These are phyloP conservation scores for Hippoglossus stenolepis DNA, from an alignment of 2,113 vertebrate species.

Conservation along the genomic window DNA sequence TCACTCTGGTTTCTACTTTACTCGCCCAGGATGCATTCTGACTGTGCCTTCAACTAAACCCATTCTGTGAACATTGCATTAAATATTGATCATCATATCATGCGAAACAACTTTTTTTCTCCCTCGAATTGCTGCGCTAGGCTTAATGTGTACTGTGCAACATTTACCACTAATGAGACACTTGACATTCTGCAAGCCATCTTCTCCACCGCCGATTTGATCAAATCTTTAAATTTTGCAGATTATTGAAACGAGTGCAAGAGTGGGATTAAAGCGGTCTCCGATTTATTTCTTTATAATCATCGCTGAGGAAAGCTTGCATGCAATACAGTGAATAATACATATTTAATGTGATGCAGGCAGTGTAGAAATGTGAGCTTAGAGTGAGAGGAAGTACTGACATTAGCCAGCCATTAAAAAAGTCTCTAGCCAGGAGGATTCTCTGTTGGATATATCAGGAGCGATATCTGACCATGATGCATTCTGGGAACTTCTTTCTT, in stretches of 20 bases:
- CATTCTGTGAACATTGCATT: slow-evolving; percentile 61
- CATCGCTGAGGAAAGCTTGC: slow-evolving; percentile 10
- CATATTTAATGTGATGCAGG: slow-evolving; percentile 15
- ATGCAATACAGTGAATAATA: slow-evolving; percentile 9
- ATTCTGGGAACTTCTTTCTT: slow-evolving; percentile 9
- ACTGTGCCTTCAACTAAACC: slow-evolving; percentile 30
- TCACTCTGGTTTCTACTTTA: slow-evolving; percentile 12
- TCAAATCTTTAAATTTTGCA: slow-evolving; percentile 46
- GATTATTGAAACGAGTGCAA: slow-evolving; percentile 36
- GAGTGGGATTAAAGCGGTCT: slow-evolving; percentile 10
- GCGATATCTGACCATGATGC: background rate
- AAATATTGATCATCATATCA: slow-evolving; percentile 68
- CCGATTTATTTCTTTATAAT: slow-evolving; percentile 18
- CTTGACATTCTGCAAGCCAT: slow-evolving; percentile 40
- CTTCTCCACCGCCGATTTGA: slow-evolving; percentile 28
- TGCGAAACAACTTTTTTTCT: slow-evolving; percentile 26
- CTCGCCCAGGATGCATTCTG: slow-evolving; percentile 47
- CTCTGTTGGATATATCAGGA: background rate
- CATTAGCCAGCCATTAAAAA: background rate
- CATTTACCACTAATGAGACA: slow-evolving; percentile 54
- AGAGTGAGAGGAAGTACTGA: background rate
- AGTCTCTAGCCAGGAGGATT: background rate
- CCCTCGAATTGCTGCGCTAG: slow-evolving; percentile 21
- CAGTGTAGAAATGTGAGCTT: background rate
- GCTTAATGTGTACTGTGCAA: slow-evolving; percentile 32